Conservation (phyloP, 2,888 invertebrate genomes). For the Pseudococcus viburni region DNA sequence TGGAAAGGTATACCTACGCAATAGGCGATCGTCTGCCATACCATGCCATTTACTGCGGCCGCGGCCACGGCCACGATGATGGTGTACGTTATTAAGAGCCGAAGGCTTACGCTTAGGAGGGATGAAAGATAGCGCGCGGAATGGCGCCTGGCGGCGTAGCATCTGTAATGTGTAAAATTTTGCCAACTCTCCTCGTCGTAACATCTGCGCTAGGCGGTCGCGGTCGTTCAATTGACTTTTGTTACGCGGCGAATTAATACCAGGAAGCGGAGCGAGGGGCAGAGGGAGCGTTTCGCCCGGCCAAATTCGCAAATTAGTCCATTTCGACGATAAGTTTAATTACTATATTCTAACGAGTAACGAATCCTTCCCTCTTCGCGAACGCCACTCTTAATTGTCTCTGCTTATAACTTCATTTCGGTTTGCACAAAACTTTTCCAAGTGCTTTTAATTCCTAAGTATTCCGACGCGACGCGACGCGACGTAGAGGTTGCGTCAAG, state of each 20-base stretch:
- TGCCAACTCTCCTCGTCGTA: not conserved
- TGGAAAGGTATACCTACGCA: not conserved
- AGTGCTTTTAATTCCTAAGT: constrained; percentile 10
- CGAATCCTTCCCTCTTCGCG: not conserved
- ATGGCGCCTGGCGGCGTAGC: not conserved
- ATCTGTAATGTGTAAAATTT: constrained; percentile 16
- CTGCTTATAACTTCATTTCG: constrained; percentile 31
- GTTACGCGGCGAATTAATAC: not conserved
- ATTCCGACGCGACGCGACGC: not conserved
- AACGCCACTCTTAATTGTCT: not conserved
- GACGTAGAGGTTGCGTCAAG: not conserved
- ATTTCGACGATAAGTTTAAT: constrained; percentile 31
- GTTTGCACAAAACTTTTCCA: constrained; percentile 11
- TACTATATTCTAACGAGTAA: constrained; percentile 8
- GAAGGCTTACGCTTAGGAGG: no score
- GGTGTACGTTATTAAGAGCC: no score
- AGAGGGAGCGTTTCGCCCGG: not conserved
- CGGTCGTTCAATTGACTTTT: constrained; percentile 28
- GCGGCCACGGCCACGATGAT: no score
- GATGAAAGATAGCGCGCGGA: no score
- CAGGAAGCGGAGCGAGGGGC: not conserved
- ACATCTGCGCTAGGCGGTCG: constrained; percentile 22
- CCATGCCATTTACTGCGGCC: no score
- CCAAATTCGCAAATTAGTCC: constrained; percentile 31
- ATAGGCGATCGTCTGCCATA: no score